A percentile compares a stretch with the other conserved stretches of the same genome.
Evolutionary conservation across 2,888 invertebrate species (phyloP).

Genomic region (Nasonia oneida): DNA sequence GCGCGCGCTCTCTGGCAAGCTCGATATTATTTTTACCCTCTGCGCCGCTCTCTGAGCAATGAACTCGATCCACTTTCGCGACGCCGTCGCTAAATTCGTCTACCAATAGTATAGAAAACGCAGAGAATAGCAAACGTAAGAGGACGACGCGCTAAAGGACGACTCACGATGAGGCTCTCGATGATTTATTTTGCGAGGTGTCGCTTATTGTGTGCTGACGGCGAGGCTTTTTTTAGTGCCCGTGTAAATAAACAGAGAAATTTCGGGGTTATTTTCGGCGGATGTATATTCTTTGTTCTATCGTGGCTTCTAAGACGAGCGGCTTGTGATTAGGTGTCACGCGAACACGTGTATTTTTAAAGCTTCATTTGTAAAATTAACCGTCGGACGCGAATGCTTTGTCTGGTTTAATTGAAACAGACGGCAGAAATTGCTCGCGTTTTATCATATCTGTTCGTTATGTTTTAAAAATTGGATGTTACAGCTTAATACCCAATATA

Average conservation of each 20-base stretch:
- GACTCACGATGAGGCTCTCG: neutral
- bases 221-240: neutral
- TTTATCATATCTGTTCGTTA: too few species aligned
- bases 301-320: neutral
- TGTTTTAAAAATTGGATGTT: too few species aligned
- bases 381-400: neutral
- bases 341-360: conserved; percentile 7
- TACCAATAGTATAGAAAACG: conserved; percentile 14
- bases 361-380: neutral
- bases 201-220: neutral
- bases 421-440: neutral
- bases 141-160: conserved; percentile 3
- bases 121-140: conserved; percentile 11
- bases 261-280: neutral
- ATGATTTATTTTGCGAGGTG: neutral
- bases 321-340: neutral
- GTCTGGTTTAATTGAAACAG: neutral
- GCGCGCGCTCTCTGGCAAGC: neutral
- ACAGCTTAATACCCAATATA: too few species aligned
- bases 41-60: conserved; percentile 54
- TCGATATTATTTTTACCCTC: conserved; percentile 56
- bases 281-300: neutral
- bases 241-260: neutral
- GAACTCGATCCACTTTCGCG: conserved; percentile 63
- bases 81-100: conserved; percentile 57